Evolutionary conservation across 37 sponge, comb jelly and placozoan genomes (phyloP).

Genomic region (Halisarca cf. caerulea): DNA sequence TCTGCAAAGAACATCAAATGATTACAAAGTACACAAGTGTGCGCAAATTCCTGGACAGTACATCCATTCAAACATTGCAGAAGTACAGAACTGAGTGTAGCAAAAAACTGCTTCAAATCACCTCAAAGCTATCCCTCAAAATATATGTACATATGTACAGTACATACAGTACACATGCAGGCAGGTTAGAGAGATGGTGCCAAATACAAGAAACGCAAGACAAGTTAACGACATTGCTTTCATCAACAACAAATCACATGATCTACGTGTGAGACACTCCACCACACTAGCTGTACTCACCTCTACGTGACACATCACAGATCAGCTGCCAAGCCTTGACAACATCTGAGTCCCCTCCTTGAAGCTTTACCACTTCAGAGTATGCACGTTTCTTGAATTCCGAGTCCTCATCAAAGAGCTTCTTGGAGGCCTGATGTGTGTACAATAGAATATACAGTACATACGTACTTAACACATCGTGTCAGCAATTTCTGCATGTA

Average conservation of each 20-base stretch:
- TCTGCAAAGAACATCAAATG: slow-evolving; percentile 33
- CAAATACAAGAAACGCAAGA: too few relatives aligned
- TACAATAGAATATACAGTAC: too few relatives aligned
- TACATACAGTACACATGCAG: too few relatives aligned
- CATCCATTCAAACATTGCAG: neutral
- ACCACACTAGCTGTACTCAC: slow-evolving; percentile 34
- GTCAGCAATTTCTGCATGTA: too few relatives aligned
- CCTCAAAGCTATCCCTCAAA: too few relatives aligned
- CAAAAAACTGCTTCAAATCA: too few relatives aligned
- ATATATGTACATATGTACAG: slow-evolving; percentile 13
- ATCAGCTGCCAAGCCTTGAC: slow-evolving; percentile 91
- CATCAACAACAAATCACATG: too few relatives aligned
- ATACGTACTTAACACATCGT: too few relatives aligned
- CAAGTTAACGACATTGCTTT: too few relatives aligned
- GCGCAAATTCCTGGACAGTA: neutral
- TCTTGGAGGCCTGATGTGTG: slow-evolving; percentile 69
- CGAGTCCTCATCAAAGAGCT: slow-evolving; percentile 87
- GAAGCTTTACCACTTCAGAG: slow-evolving; percentile 80
- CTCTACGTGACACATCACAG: slow-evolving; percentile 88
- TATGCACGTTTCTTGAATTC: slow-evolving; percentile 91
- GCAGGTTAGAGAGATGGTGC: too few relatives aligned
- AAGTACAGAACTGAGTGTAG: too few relatives aligned
- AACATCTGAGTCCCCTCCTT: slow-evolving; percentile 80
- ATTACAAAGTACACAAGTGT: neutral
- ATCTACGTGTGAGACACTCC: too few relatives aligned